phyloP scores from a whole-genome alignment of 2,888 invertebrate genomes.

The Spisula subtruncata region DNA sequence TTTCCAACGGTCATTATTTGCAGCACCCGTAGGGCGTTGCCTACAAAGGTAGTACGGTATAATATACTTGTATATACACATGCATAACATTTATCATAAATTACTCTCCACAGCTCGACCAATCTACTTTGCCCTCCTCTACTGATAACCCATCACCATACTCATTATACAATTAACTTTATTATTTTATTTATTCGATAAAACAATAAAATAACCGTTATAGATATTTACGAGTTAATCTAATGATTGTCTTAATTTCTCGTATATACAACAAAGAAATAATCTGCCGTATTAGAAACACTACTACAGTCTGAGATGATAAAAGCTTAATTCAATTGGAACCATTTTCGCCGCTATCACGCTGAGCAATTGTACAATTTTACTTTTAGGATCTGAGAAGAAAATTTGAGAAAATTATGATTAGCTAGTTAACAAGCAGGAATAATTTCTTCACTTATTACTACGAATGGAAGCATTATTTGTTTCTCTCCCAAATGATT shows the following conservation, averaged over 20 bases:
- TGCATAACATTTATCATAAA: too few species aligned
- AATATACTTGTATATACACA: too few species aligned
- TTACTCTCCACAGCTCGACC: too few species aligned
- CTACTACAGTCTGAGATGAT: neutral
- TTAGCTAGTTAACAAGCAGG: slow-evolving; percentile 13
- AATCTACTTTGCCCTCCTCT: too few species aligned
- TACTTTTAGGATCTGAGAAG: neutral
- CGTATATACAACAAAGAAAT: neutral
- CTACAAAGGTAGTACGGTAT: too few species aligned
- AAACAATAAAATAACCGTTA: slow-evolving; percentile 2
- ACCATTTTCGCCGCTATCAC: neutral
- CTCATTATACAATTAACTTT: too few species aligned
- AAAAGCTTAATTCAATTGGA: neutral
- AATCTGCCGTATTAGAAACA: neutral
- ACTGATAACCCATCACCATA: too few species aligned
- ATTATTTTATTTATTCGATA: neutral
- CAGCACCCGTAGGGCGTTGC: too few species aligned
- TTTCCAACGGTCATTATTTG: too few species aligned
- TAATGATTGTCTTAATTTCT: neutral
- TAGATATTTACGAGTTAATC: neutral
- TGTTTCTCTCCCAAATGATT: neutral
- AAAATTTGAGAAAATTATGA: neutral
- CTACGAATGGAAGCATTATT: neutral
- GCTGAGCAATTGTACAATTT: neutral
- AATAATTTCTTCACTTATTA: slow-evolving; percentile 10